Evolutionary conservation across 2,113 vertebrate genomes (phyloP), one percentile per base, ranked within the genome.

Genomic region (human): DNA sequence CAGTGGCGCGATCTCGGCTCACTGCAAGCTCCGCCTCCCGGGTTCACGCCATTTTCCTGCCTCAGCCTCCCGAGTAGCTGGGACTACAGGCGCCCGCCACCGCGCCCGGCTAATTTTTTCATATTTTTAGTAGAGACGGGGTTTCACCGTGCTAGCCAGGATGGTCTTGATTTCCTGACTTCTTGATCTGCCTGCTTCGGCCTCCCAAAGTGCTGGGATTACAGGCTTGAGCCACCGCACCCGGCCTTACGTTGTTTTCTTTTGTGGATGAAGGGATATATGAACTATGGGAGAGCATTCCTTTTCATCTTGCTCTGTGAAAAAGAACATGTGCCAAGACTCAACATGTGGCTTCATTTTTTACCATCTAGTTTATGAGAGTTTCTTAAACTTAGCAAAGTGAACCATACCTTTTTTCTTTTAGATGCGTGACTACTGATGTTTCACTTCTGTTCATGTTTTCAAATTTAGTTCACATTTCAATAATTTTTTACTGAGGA

Each of bases 401-500:
- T 38, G 48, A 52, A 70, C 16, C 27, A 16, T 1, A 16, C 6
- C 59, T 82, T 94, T 92, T 72, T 38, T 45, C 45, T 68, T 81
- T 72, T 10, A 68, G 35, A 30, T 73, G 7, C 1, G 43, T 52
- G 40, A 35, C 40, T 73, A 86, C 38, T 82, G 25, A 61, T 83
- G 45, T 18, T 57, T 83, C 45, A 32, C 11, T 80, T 30, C 32
- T 57, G 12, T 68, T 81, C 52, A 64, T 23, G n/a, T 76, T 64
- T 96, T 96, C 85, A 61, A 55, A 85, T 90, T 97, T 43, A 84
- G 57, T 92, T 94, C 57, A 70, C 6, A 45, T 66, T 79, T 23
- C 32, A 87, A 22, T 79, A 57, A 22, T 72, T 64, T 64, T 89
- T 92, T 83, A 45, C 50, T n/a, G 40, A 87, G 52, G 57, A 84